A percentile compares a stretch with the other conserved stretches of the same genome.
Evolutionary conservation across 2,888 invertebrate species (phyloP).

Genomic region (Bugulina stolonifera): DNA sequence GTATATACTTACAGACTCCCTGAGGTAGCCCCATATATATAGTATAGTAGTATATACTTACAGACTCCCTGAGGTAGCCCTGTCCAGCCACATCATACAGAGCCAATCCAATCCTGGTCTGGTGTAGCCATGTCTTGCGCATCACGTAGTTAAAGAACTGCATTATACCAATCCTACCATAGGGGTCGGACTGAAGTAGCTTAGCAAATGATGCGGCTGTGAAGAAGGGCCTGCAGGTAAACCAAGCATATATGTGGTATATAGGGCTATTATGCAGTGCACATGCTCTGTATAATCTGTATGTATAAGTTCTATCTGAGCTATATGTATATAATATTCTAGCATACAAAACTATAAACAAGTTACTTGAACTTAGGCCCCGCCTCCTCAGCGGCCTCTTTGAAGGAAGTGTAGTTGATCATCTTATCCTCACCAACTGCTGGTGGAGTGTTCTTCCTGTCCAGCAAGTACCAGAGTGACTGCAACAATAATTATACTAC

Average conservation of each 20-base stretch:
- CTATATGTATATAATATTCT: too few species aligned
- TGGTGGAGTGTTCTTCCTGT: constrained; percentile 72
- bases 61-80: constrained; percentile 78
- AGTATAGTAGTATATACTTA: too few species aligned
- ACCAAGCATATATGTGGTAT: too few species aligned
- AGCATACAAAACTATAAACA: too few species aligned
- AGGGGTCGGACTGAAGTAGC: constrained; percentile 75
- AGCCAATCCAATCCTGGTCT: constrained; percentile 86
- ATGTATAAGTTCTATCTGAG: too few species aligned
- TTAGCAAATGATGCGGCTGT: constrained; percentile 81
- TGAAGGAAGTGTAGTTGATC: constrained; percentile 78
- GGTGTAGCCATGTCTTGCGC: constrained; percentile 89
- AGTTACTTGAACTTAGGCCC: constrained; percentile 72
- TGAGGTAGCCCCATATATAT: too few species aligned
- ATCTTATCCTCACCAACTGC: constrained; percentile 71
- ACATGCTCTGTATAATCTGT: too few species aligned
- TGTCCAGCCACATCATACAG: constrained; percentile 88
- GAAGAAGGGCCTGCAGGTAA: constrained; percentile 65
- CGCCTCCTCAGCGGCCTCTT: constrained; percentile 69
- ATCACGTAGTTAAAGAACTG: constrained; percentile 87
- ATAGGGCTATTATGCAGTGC: too few species aligned
- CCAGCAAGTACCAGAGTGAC: constrained; percentile 75
- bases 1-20: too few species aligned
- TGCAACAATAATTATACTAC: constrained; percentile 43
- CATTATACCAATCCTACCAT: constrained; percentile 79